A percentile compares a stretch with the other conserved stretches of the same genome.
These are phyloP conservation scores for Oceanites oceanicus DNA, from an alignment of 2,113 vertebrate genomes.

Conservation along the genomic window DNA sequence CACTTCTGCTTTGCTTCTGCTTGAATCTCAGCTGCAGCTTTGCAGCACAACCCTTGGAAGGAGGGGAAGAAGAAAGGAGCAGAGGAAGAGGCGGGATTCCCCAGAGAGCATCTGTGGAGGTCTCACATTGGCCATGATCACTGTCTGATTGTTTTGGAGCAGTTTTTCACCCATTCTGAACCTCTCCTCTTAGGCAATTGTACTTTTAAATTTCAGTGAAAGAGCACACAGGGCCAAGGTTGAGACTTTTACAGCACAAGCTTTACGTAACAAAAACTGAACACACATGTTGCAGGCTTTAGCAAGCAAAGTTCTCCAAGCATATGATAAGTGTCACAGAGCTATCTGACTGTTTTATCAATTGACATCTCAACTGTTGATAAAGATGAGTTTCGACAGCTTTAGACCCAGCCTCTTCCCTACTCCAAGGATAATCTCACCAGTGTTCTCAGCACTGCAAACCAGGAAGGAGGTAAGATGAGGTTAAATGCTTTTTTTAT, in stretches of 20 bases:
- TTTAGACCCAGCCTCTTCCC: background rate
- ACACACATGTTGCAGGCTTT: fast-evolving
- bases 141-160: background rate
- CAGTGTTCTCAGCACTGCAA: background rate
- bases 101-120: background rate
- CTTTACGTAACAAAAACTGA: background rate
- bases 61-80: background rate
- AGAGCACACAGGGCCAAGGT: background rate
- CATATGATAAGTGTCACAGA: background rate
- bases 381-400: background rate
- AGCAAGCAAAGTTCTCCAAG: background rate
- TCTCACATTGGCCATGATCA: fast-evolving
- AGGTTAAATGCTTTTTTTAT: background rate
- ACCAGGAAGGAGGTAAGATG: background rate
- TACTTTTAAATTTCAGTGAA: background rate
- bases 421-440: background rate
- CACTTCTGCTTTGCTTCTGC: background rate
- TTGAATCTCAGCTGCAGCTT: background rate
- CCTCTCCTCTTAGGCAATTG: background rate
- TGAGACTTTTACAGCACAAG: background rate
- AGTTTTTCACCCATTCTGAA: background rate
- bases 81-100: background rate
- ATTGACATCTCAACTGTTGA: background rate
- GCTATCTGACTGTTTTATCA: background rate
- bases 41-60: fast-evolving